A percentile compares a stretch with the other conserved stretches of the same genome.
Evolutionary conservation across 2,888 invertebrate genomes (phyloP).

Genomic region (Tetheella fluctuosa): DNA sequence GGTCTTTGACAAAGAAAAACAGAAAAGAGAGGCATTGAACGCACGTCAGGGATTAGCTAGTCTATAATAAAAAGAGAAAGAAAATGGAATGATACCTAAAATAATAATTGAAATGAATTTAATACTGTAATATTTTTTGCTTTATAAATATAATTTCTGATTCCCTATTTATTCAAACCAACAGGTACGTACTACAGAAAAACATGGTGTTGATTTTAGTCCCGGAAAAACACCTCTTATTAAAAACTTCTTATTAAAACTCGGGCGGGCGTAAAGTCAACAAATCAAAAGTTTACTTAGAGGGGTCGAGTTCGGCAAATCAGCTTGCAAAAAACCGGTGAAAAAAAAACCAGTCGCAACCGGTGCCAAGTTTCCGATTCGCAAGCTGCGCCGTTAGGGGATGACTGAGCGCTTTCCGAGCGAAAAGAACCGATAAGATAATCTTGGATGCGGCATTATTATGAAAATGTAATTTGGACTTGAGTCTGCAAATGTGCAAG

Average conservation of each 20-base stretch:
- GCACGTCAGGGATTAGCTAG: too few species aligned
- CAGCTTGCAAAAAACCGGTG: conserved; percentile 40
- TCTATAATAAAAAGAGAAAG: too few species aligned
- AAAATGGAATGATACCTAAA: too few species aligned
- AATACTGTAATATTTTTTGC: too few species aligned
- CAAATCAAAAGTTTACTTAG: conserved; percentile 32
- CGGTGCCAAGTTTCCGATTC: conserved; percentile 58
- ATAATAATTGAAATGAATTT: too few species aligned
- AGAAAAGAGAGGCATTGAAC: too few species aligned
- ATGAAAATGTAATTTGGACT: conserved; percentile 5
- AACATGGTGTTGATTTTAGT: background rate
- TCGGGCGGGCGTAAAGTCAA: conserved; percentile 24
- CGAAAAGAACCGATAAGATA: conserved; percentile 42
- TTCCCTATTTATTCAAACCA: too few species aligned
- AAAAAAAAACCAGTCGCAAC: conserved; percentile 50
- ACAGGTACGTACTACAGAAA: background rate
- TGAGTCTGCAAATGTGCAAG: background rate
- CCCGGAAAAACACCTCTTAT: background rate
- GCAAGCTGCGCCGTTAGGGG: conserved; percentile 40
- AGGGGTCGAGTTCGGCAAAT: conserved; percentile 38
- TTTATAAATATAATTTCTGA: too few species aligned
- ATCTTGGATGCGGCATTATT: conserved; percentile 45
- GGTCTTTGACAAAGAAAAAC: too few species aligned
- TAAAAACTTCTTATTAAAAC: conserved; percentile 16
- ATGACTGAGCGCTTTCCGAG: conserved; percentile 54